phyloP scores from a whole-genome alignment of 2,113 vertebrate species.

The Halcyon malimbica region DNA sequence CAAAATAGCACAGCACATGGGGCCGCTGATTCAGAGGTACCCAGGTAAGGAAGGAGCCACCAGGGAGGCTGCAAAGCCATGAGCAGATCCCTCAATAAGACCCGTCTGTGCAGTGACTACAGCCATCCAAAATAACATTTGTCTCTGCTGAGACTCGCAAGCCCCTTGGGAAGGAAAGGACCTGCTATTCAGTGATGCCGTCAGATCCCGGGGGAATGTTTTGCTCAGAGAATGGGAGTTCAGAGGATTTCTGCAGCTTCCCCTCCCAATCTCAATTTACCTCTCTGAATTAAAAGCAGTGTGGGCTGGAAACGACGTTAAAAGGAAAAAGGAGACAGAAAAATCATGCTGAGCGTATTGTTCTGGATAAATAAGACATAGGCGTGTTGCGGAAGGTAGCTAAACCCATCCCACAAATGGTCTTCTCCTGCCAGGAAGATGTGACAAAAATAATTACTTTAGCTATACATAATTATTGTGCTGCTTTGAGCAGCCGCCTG shows the following conservation, averaged over 20 bases:
- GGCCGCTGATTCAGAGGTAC: constrained; percentile 6
- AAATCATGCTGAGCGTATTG: constrained; percentile 38
- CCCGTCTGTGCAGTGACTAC: background rate
- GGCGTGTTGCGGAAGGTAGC: constrained; percentile 40
- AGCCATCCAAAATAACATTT: constrained; percentile 5
- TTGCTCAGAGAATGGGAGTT: background rate
- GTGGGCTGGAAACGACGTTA: constrained; percentile 44
- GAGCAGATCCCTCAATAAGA: background rate
- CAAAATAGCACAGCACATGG: background rate
- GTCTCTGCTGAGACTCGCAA: background rate
- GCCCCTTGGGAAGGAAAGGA: background rate
- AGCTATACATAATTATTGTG: constrained; percentile 45
- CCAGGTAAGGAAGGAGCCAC: background rate
- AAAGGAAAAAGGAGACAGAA: constrained; percentile 36
- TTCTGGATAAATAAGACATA: constrained; percentile 65
- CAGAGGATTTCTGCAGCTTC: constrained; percentile 38
- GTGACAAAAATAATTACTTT: constrained; percentile 64
- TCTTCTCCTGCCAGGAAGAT: constrained; percentile 57
- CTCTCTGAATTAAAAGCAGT: constrained; percentile 48
- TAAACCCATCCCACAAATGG: constrained; percentile 51
- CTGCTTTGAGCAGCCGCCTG: constrained; percentile 45
- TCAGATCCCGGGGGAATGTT: background rate
- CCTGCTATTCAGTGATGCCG: background rate
- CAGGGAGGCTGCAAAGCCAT: background rate
- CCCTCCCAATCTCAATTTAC: constrained; percentile 46